Evolutionary conservation across 2,888 invertebrate species (phyloP), one percentile per base, ranked within the genome.

Genomic region (Hypolimnas misippus): DNA sequence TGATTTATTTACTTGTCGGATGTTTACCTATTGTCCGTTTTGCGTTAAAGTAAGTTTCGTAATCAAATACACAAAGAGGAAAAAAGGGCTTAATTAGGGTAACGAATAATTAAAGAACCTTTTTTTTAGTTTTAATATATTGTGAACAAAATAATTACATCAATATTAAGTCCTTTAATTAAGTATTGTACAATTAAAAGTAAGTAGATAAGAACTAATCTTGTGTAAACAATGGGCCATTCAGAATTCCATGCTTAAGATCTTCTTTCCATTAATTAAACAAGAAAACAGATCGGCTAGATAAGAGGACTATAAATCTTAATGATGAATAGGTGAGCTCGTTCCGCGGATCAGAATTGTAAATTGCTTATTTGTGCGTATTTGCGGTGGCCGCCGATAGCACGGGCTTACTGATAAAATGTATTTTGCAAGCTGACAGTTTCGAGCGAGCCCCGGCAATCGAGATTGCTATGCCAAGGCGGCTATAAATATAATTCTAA

Each of bases 221-320:
- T 33, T 44, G 33, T 54, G 12, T 33, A 52, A 52, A 52, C 46
- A 35, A 60, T 38, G 46, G 44, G 33, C 17, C 38, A 38, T 73
- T 67, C 62, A 68, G 69, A 68, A 71, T 62, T 70, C 70, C 70
- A 70, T 68, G 68, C 70, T 60, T 54, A 49, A 76, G 76, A 76
- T 84, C 87, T 83, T 83, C 87, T 83, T 83, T 83, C 82, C 87
- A 87, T 88, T 89, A 88, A 90, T 90, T 90, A 89, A 89, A 88
- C 88, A 87, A 83, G 85, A 87, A 84, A 87, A 82, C 85, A 88
- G 87, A 88, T 88, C 81, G 85, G 79, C 81, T 83, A 86, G 89
- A 88, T 89, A 89, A 86, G 65, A 85, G 81, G 84, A 83, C 88
- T 79, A 90, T 91, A 90, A 91, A 90, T 91, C 91, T 89, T 79